Evolutionary conservation across 1,140 invertebrate species (phyloP).

Genomic region (Drosophila tristis): DNA sequence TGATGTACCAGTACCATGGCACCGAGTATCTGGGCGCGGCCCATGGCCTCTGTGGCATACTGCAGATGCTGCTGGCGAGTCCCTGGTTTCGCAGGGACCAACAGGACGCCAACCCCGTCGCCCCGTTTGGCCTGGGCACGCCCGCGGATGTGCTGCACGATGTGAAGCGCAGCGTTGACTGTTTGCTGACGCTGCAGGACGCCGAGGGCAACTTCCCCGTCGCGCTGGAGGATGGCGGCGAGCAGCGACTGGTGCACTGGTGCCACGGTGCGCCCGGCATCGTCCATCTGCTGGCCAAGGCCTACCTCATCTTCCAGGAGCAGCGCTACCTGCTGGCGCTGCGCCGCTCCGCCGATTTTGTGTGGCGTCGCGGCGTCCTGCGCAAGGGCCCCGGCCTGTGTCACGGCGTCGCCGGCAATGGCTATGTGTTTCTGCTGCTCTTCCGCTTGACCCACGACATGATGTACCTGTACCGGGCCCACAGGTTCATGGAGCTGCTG

Average conservation of each 20-base stretch:
- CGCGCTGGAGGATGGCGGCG: conserved; percentile 88
- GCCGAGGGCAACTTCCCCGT: conserved; percentile 91
- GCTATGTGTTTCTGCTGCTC: conserved; percentile 92
- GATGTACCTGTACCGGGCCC: conserved; percentile 90
- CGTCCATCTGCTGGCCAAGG: conserved; percentile 92
- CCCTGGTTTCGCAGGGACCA: conserved; percentile 76
- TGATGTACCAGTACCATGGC: conserved; percentile 94
- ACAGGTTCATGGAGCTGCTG: conserved; percentile 92
- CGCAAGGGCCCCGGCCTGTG: conserved; percentile 93
- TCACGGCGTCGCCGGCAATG: conserved; percentile 94
- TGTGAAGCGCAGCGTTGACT: conserved; percentile 84
- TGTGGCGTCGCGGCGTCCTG: conserved; percentile 92
- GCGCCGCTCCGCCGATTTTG: conserved; percentile 88
- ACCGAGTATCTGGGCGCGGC: conserved; percentile 95
- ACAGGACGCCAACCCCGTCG: background rate
- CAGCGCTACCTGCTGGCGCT: conserved; percentile 90
- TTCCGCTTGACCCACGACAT: conserved; percentile 90
- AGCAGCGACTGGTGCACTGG: conserved; percentile 92
- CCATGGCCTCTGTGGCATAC: conserved; percentile 89
- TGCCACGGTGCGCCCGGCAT: conserved; percentile 94
- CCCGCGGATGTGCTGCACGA: conserved; percentile 87
- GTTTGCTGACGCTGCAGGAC: conserved; percentile 88
- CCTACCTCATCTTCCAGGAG: conserved; percentile 90
- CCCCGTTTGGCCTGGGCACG: conserved; percentile 36
- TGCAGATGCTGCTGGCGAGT: conserved; percentile 85